These are phyloP conservation scores for Corbicula japonica DNA, from an alignment of 2,888 invertebrate genomes.

Conservation along the genomic window DNA sequence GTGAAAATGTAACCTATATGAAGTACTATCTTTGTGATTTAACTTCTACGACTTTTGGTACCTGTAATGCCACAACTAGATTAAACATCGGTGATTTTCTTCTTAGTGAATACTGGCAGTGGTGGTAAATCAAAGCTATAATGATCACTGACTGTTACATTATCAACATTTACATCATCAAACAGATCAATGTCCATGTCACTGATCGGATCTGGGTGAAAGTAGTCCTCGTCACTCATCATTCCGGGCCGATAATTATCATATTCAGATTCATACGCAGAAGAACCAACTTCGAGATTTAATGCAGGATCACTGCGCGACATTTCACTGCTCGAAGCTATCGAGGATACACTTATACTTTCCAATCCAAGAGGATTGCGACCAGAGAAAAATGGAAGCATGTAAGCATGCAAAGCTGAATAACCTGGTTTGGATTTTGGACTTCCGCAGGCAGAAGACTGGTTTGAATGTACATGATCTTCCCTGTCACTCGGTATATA, in stretches of 20 bases:
- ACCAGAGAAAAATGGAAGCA: constrained; percentile 78
- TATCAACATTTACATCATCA: constrained; percentile 85
- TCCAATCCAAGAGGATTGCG: constrained; percentile 77
- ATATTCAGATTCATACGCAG: constrained; percentile 92
- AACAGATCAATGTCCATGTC: constrained; percentile 86
- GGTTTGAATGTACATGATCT: constrained; percentile 75
- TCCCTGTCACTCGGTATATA: constrained; percentile 85
- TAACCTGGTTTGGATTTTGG: constrained; percentile 74
- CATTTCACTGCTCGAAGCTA: constrained; percentile 85
- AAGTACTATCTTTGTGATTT: too few relatives aligned
- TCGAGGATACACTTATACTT: constrained; percentile 84
- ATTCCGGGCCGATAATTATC: constrained; percentile 89
- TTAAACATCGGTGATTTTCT: constrained; percentile 81
- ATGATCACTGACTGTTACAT: constrained; percentile 84
- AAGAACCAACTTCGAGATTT: constrained; percentile 84
- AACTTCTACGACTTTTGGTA: too few relatives aligned
- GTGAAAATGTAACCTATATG: too few relatives aligned
- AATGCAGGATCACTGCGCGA: constrained; percentile 84
- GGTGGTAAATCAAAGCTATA: constrained; percentile 84
- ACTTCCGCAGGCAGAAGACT: constrained; percentile 80
- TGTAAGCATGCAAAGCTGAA: constrained; percentile 63
- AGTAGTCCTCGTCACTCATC: constrained; percentile 87
- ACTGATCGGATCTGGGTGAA: constrained; percentile 84
- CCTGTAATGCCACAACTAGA: too few relatives aligned
- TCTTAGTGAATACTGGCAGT: constrained; percentile 68